A percentile compares a stretch with the other conserved stretches of the same genome.
phyloP scores from a whole-genome alignment of 2,113 vertebrate genomes.

The Athene noctua region DNA sequence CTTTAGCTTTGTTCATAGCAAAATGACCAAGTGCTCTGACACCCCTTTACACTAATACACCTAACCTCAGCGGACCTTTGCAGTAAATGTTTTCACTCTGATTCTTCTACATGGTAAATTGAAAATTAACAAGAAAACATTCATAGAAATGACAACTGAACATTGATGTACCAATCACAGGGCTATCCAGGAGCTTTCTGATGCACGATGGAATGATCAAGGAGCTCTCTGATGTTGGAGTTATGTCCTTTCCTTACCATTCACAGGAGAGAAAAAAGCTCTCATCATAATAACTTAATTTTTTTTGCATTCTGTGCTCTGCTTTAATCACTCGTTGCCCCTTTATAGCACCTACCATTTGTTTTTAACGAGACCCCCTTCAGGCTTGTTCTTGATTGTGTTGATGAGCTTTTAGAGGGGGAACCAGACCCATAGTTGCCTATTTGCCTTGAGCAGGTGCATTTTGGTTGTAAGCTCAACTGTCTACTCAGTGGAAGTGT shows the following conservation, averaged over 20 bases:
- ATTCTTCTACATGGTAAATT: not conserved
- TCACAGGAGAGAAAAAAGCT: conserved; percentile 14
- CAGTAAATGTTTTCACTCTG: not conserved
- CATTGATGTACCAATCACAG: not conserved
- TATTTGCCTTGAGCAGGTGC: not conserved
- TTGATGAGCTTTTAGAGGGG: not conserved
- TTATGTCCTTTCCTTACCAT: not conserved
- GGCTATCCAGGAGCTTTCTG: not conserved
- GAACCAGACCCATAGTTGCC: not conserved
- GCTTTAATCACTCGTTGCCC: not conserved
- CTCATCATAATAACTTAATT: not conserved
- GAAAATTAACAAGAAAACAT: not conserved
- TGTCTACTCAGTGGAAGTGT: not conserved
- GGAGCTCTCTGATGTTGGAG: conserved; percentile 46
- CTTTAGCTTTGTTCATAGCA: not conserved
- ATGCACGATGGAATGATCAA: no score
- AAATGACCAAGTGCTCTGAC: not conserved
- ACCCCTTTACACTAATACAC: not conserved
- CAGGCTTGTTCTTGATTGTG: not conserved
- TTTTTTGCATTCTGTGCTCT: not conserved
- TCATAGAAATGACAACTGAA: not conserved
- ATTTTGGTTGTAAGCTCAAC: not conserved
- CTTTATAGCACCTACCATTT: not conserved
- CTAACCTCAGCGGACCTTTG: not conserved
- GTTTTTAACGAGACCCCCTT: not conserved